A percentile compares a stretch with the other conserved stretches of the same genome.
phyloP scores from a whole-genome alignment of 2,797 vertebrate genomes.

The Channallabes apus region DNA sequence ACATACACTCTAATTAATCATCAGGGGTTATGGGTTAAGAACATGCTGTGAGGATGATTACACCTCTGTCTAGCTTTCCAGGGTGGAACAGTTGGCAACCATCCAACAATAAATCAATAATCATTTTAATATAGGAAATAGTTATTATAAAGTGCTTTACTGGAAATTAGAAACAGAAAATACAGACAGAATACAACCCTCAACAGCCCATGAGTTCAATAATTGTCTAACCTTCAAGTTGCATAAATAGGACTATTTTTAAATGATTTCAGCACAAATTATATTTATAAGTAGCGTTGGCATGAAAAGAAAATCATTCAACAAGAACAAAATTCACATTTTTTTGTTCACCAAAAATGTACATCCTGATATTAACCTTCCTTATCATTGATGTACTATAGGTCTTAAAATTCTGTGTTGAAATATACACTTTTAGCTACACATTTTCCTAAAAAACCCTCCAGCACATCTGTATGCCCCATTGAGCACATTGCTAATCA shows the following conservation, averaged over 20 bases:
- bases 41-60: constrained; percentile 31
- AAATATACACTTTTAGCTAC: not conserved
- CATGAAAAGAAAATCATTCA: not conserved
- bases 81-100: not conserved
- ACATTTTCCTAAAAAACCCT: constrained; percentile 13
- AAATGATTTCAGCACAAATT: not conserved
- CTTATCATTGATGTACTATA: not conserved
- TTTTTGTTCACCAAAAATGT: not conserved
- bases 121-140: not conserved
- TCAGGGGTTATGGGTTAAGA: constrained; percentile 42
- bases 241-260: not conserved
- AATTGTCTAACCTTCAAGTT: not conserved
- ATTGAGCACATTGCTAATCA: constrained; percentile 38
- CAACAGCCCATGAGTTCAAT: not conserved
- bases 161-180: not conserved
- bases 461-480: constrained; percentile 27
- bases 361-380: not conserved
- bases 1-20: constrained; percentile 55
- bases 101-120: not conserved
- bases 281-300: not conserved
- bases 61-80: constrained; percentile 21
- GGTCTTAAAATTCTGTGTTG: not conserved
- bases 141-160: not conserved
- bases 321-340: not conserved
- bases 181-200: not conserved